phyloP scores from a whole-genome alignment of 2,113 vertebrate genomes.

The Lasiurus borealis region DNA sequence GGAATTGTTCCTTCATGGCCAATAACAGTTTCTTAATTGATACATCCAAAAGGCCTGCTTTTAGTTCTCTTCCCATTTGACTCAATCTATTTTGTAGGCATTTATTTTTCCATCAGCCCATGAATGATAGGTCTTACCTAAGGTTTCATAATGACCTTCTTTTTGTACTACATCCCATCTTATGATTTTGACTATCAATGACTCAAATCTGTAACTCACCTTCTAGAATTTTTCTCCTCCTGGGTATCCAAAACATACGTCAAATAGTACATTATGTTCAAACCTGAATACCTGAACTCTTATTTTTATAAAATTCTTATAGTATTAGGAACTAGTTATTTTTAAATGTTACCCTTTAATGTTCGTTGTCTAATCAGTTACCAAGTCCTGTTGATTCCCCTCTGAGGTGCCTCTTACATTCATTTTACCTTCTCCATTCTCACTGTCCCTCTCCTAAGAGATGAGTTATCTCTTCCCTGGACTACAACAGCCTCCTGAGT shows the following conservation, averaged over 20 bases:
- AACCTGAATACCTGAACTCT: slow-evolving; percentile 38
- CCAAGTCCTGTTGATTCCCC: not conserved
- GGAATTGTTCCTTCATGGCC: not conserved
- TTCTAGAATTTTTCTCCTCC: not conserved
- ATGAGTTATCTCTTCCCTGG: not conserved
- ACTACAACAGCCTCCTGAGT: not conserved
- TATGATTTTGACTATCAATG: not conserved
- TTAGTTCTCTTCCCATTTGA: not conserved
- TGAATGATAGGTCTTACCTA: not conserved
- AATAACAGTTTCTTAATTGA: not conserved
- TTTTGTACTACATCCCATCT: not conserved
- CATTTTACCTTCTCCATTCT: not conserved
- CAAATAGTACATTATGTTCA: not conserved
- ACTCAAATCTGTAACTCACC: slow-evolving; percentile 8
- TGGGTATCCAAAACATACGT: not conserved
- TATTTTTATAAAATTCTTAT: slow-evolving; percentile 10
- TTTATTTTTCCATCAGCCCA: not conserved
- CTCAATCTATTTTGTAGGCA: not conserved
- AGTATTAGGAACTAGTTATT: not conserved
- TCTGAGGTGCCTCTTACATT: not conserved
- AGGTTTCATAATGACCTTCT: not conserved
- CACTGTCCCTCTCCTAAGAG: not conserved
- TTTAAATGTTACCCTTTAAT: not conserved
- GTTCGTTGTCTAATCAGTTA: not conserved
- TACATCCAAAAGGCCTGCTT: slow-evolving; percentile 3